Evolutionary conservation across 2,797 vertebrate species (phyloP).

Genomic region (Antrozous pallidus): DNA sequence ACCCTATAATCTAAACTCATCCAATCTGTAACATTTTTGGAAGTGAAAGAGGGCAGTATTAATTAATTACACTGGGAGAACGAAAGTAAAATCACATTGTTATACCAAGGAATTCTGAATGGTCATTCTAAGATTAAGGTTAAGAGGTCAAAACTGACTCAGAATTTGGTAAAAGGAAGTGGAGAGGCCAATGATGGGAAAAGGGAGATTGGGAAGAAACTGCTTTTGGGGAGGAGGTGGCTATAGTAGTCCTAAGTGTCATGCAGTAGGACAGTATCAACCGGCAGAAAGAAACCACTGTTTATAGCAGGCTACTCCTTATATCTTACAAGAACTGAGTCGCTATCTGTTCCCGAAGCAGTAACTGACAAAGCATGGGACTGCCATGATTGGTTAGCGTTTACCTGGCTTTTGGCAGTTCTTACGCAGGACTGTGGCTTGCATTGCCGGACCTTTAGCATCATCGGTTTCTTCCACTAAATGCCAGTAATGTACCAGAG

Average conservation of each 20-base stretch:
- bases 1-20: neutral
- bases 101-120: neutral
- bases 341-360: neutral
- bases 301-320: neutral
- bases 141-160: neutral
- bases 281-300: neutral
- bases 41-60: neutral
- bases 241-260: neutral
- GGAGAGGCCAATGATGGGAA: neutral
- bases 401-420: neutral
- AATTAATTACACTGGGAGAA: neutral
- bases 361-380: neutral
- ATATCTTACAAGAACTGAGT: neutral
- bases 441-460: neutral
- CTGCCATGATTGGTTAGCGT: neutral
- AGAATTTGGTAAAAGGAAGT: neutral
- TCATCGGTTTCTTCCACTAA: neutral
- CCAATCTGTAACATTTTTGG: neutral
- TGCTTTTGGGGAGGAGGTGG: neutral
- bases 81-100: neutral
- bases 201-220: neutral
- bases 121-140: neutral
- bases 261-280: neutral
- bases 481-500: neutral
- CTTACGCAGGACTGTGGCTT: neutral